Evolutionary conservation across 1,140 invertebrate species (phyloP), one percentile per base, ranked within the genome.

Genomic region (Conus betulinus): DNA sequence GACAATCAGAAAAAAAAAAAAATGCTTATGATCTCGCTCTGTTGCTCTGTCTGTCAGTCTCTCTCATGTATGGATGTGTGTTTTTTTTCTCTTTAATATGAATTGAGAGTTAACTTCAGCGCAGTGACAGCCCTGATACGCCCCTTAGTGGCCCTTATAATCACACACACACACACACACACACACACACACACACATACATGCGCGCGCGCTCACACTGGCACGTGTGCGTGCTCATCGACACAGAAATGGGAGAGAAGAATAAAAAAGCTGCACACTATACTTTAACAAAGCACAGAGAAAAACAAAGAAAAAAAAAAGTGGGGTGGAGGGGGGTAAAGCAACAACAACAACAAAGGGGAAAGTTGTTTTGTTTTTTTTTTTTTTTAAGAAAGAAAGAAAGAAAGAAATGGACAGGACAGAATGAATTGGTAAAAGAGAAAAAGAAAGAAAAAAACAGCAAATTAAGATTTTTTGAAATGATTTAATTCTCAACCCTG

Each of bases 381-480:
- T 39, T 39, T 39, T 39, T 39, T 39, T 39, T 39, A 39, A 39
- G 85, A 78, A 20, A 87, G 67, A 87, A 20, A 87, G 85, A 87
- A 20, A 78, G 85, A 87, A 11, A 87, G 63, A 87, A 7, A 60
- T 53, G 60, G 13, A 85, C 2, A 85, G 10, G 53, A 85, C 10
- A 85, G 52, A 85, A 17, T 23, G 13, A 60, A 17, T 57, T 13
- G 57, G 52, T 10, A 27, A 57, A 27, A 85, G 53, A 85, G 8
- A 52, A 20, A 84, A n/a, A 84, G 82, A 84, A n/a, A 84, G 82
- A 84, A n/a, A 1, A 1, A 84, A n/a, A 84, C 39, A 84, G 27
- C 20, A 6, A 84, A n/a, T 52, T 20, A 25, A n/a, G 13, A 55
- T 52, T 39, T 52, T 52, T n/a, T 15, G 13, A 85, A 60, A 23